Evolutionary conservation across 2,113 vertebrate species (phyloP).

Genomic region (Pyrgilauda ruficollis): DNA sequence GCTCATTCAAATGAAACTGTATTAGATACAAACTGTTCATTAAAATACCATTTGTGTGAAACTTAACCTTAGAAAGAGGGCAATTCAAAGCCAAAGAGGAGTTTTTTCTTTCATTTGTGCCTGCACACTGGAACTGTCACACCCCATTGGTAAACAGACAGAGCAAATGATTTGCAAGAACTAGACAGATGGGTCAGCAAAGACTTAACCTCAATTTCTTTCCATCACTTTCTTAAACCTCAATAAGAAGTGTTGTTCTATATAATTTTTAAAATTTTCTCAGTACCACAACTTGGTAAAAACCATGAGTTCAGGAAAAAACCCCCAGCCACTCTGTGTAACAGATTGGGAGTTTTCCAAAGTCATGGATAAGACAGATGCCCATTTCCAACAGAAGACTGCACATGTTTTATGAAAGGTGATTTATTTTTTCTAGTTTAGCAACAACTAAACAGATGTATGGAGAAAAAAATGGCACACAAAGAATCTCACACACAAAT

Average conservation of each 20-base stretch:
- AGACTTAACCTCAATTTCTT: not conserved
- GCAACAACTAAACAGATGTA: not conserved
- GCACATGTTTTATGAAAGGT: not conserved
- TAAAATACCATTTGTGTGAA: slow-evolving; percentile 34
- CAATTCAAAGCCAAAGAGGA: not conserved
- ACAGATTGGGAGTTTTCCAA: not conserved
- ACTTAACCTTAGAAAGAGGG: not conserved
- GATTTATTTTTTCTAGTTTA: not conserved
- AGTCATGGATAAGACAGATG: not conserved
- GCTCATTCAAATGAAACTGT: slow-evolving; percentile 37
- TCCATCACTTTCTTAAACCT: not conserved
- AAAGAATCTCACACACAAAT: not conserved
- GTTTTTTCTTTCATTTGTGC: not conserved
- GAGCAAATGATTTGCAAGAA: not conserved
- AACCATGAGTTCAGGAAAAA: not conserved
- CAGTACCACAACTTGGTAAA: not conserved
- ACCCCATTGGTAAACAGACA: not conserved
- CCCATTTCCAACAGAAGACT: not conserved
- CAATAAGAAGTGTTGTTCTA: not conserved
- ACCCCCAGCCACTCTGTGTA: not conserved
- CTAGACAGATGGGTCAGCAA: not conserved
- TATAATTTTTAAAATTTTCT: not conserved
- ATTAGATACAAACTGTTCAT: not conserved
- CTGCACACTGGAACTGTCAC: not conserved
- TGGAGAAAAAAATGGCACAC: not conserved